phyloP scores from a whole-genome alignment of 1,140 invertebrate genomes.

The Nixonia krombeini region DNA sequence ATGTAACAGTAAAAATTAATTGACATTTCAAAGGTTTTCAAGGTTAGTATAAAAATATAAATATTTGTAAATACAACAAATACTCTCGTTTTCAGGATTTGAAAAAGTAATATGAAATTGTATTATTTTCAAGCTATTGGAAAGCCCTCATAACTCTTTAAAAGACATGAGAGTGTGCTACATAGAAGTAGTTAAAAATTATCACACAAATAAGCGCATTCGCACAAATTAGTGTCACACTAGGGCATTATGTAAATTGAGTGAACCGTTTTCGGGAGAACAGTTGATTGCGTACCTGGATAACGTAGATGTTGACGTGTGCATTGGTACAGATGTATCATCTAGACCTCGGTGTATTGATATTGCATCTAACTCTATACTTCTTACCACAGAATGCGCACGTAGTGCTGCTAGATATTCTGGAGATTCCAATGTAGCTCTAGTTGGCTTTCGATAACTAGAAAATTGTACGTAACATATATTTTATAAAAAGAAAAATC shows the following conservation, averaged over 20 bases:
- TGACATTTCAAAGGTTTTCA: too few relatives aligned
- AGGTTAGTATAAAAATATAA: too few relatives aligned
- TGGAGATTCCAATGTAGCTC: constrained; percentile 71
- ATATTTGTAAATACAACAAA: too few relatives aligned
- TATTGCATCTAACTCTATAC: constrained; percentile 71
- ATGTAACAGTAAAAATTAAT: too few relatives aligned
- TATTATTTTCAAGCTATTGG: too few relatives aligned
- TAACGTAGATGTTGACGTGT: constrained; percentile 58
- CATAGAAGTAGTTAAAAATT: too few relatives aligned
- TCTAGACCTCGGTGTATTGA: constrained; percentile 76
- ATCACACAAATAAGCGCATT: too few relatives aligned
- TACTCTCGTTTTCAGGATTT: too few relatives aligned
- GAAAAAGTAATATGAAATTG: too few relatives aligned
- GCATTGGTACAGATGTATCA: constrained; percentile 58
- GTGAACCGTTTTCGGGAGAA: neutral
- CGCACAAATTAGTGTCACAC: neutral
- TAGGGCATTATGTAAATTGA: neutral
- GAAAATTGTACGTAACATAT: constrained; percentile 27
- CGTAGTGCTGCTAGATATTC: constrained; percentile 73
- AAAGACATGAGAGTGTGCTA: too few relatives aligned
- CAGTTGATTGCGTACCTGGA: constrained; percentile 58
- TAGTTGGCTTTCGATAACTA: constrained; percentile 76
- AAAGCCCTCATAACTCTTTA: too few relatives aligned
- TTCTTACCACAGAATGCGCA: constrained; percentile 56
- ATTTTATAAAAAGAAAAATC: neutral